Evolutionary conservation across 1,140 invertebrate species (phyloP).

Genomic region (Mesaphorura yosii): DNA sequence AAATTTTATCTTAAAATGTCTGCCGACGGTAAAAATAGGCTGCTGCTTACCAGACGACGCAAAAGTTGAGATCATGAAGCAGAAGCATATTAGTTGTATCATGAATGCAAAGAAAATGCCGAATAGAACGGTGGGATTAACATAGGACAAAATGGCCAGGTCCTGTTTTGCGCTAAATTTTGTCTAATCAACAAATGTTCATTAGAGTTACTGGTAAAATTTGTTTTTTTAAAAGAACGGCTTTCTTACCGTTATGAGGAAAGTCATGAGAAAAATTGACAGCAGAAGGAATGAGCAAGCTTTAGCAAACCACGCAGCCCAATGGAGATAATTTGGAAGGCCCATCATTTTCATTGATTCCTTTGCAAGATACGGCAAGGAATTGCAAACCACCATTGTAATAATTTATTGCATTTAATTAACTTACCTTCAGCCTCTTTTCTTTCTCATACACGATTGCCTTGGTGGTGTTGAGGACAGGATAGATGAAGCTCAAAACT

Average conservation of each 20-base stretch:
- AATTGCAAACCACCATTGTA: no score
- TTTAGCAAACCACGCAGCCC: slow-evolving; percentile 71
- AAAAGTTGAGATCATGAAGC: slow-evolving; percentile 54
- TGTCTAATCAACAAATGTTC: neutral
- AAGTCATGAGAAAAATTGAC: slow-evolving; percentile 31
- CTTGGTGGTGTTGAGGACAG: slow-evolving; percentile 65
- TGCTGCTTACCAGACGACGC: slow-evolving; percentile 51
- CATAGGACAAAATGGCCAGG: slow-evolving; percentile 42
- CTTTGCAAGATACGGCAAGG: slow-evolving; percentile 37
- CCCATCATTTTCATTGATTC: slow-evolving; percentile 86
- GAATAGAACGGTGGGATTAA: slow-evolving; percentile 45
- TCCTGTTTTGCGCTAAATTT: slow-evolving; percentile 8
- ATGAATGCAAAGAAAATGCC: slow-evolving; percentile 48
- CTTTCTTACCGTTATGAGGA: slow-evolving; percentile 21
- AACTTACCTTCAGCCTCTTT: slow-evolving; percentile 39
- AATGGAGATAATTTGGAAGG: slow-evolving; percentile 65
- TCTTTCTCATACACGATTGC: slow-evolving; percentile 47
- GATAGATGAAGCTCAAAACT: slow-evolving; percentile 63
- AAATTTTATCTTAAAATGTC: neutral
- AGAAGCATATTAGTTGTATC: slow-evolving; percentile 49
- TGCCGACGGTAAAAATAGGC: neutral
- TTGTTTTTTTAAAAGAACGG: neutral
- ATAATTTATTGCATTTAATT: neutral
- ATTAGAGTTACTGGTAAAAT: neutral
- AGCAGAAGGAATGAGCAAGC: slow-evolving; percentile 56